Conservation (phyloP, 2,888 invertebrate genomes). For the Anarsia innoxiella region DNA sequence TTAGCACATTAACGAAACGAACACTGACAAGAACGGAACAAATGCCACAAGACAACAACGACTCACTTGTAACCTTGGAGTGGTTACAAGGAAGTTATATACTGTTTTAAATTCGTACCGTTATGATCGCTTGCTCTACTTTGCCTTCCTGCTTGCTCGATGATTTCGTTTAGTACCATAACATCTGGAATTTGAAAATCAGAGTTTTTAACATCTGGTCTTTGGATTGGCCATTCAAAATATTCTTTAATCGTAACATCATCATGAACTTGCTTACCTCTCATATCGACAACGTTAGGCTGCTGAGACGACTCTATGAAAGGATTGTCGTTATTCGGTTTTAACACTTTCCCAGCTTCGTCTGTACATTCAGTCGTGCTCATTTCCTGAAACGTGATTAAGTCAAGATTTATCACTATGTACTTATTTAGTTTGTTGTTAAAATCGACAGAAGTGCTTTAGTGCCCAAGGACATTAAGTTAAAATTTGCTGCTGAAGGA, state of each 20-base stretch:
- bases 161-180: slow-evolving; percentile 97
- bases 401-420: no score
- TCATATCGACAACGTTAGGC: slow-evolving; percentile 94
- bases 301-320: slow-evolving; percentile 91
- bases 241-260: no score
- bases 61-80: slow-evolving; percentile 10
- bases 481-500: not conserved
- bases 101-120: slow-evolving; percentile 76
- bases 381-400: slow-evolving; percentile 77
- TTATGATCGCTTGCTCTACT: slow-evolving; percentile 90
- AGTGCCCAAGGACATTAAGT: no score
- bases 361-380: slow-evolving; percentile 84
- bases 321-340: slow-evolving; percentile 90
- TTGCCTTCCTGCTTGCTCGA: slow-evolving; percentile 94
- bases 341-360: slow-evolving; percentile 85
- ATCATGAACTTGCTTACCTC: no score
- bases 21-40: slow-evolving; percentile 28
- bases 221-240: not conserved
- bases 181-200: slow-evolving; percentile 82
- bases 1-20: slow-evolving; percentile 27
- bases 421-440: no score
- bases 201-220: no score
- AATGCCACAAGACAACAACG: slow-evolving; percentile 17
- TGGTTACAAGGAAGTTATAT: slow-evolving; percentile 13
- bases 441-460: no score